Evolutionary conservation across 2,113 vertebrate species (phyloP).

Genomic region (Gambusia affinis): DNA sequence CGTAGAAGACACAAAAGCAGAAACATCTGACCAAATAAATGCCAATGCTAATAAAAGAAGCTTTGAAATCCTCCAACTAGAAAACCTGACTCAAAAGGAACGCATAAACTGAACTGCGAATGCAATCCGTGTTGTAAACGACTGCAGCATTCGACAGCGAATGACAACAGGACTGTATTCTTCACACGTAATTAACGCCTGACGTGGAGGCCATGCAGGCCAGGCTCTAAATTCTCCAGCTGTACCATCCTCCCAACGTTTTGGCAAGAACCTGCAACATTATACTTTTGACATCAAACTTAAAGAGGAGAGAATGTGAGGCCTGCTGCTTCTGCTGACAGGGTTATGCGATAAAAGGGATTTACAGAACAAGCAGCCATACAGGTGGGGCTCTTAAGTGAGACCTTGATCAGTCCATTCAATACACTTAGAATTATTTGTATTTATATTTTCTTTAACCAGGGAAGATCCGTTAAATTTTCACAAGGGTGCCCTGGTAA

Average conservation of each 20-base stretch:
- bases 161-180: background rate
- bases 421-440: background rate
- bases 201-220: slow-evolving; percentile 24
- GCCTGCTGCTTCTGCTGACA: background rate
- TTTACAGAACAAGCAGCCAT: background rate
- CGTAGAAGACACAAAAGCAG: no score
- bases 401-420: no score
- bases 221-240: slow-evolving; percentile 38
- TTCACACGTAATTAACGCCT: background rate
- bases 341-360: background rate
- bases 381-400: background rate
- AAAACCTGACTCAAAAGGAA: background rate
- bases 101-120: background rate
- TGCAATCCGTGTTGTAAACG: background rate
- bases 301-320: background rate
- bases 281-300: slow-evolving; percentile 21
- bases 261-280: slow-evolving; percentile 27
- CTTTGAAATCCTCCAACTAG: background rate
- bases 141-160: background rate
- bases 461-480: background rate
- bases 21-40: background rate
- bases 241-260: slow-evolving; percentile 2
- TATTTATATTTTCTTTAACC: background rate
- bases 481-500: background rate
- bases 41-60: background rate